Conservation (phyloP, 2,113 vertebrate genomes). For the Athene cunicularia region DNA sequence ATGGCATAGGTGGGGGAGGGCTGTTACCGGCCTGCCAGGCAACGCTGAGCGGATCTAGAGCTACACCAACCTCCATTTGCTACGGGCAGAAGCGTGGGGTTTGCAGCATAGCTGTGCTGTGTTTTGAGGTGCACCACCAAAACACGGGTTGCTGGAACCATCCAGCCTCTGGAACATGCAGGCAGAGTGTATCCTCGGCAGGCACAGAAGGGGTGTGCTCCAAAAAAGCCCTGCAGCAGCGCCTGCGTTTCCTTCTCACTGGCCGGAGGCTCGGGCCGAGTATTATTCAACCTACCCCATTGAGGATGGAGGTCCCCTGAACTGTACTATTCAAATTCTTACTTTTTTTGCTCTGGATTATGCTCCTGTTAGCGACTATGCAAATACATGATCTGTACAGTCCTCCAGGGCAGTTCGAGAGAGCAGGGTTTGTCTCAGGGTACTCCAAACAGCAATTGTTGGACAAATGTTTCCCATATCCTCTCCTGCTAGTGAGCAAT, state of each 20-base stretch:
- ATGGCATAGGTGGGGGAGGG: not conserved
- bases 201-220: not conserved
- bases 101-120: not conserved
- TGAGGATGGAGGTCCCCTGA: not conserved
- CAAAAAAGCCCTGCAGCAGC: not conserved
- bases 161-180: not conserved
- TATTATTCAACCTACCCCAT: not conserved
- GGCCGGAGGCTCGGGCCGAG: not conserved
- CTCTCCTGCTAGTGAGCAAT: not conserved
- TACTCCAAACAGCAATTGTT: not conserved
- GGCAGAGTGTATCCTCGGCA: not conserved
- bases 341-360: not conserved
- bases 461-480: constrained; percentile 16
- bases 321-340: not conserved
- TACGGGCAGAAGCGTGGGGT: not conserved
- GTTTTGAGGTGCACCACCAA: not conserved
- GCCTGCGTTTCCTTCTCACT: not conserved
- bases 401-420: not conserved
- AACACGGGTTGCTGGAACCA: not conserved
- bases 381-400: accelerated
- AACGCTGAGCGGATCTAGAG: not conserved
- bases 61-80: accelerated
- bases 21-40: not conserved
- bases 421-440: not conserved
- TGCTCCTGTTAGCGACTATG: not conserved